phyloP scores from a whole-genome alignment of 2,113 vertebrate genomes.

The Phyllopteryx taeniolatus region DNA sequence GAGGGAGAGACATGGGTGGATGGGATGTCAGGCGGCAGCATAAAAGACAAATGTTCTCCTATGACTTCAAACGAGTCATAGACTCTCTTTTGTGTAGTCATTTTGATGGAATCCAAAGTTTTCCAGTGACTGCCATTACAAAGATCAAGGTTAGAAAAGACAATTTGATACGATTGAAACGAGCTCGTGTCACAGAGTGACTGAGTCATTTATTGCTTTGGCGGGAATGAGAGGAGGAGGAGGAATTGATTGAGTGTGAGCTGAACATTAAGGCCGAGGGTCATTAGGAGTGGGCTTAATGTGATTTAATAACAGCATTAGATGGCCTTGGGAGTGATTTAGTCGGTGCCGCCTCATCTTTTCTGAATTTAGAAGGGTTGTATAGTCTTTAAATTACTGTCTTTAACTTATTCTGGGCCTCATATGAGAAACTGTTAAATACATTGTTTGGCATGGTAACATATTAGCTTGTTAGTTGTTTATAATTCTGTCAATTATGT shows the following conservation, averaged over 20 bases:
- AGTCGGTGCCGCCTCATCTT: slow-evolving; percentile 9
- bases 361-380: background rate
- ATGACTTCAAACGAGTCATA: background rate
- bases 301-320: slow-evolving; percentile 34
- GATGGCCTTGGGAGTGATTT: slow-evolving; percentile 24
- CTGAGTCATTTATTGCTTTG: slow-evolving; percentile 31
- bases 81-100: background rate
- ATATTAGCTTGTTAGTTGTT: too few relatives aligned
- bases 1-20: slow-evolving; percentile 15
- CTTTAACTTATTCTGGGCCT: background rate
- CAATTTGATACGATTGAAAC: slow-evolving; percentile 8
- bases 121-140: background rate
- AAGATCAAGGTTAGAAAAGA: background rate
- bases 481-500: too few relatives aligned
- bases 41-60: background rate
- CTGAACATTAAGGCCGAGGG: slow-evolving; percentile 23
- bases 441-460: background rate
- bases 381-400: background rate
- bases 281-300: slow-evolving; percentile 54
- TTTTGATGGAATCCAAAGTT: background rate
- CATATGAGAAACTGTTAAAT: background rate
- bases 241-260: slow-evolving; percentile 22
- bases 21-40: slow-evolving; percentile 12
- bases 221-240: slow-evolving; percentile 30
- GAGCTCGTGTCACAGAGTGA: slow-evolving; percentile 23